Evolutionary conservation across 2,797 vertebrate species (phyloP), one percentile per base, ranked within the genome.

Genomic region (Pseudomugil tenellus): DNA sequence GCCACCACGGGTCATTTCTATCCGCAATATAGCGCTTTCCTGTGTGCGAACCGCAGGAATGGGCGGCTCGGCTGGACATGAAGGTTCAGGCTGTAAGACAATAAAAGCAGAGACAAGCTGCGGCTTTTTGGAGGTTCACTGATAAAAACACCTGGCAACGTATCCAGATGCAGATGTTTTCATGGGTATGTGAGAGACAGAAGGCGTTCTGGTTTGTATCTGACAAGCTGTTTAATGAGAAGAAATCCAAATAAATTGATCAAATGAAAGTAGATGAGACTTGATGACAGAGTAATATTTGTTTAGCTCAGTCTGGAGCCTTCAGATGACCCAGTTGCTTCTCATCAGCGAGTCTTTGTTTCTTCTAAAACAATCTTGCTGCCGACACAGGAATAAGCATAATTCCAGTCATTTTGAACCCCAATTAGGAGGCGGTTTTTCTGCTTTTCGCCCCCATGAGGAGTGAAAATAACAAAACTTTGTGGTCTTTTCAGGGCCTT

Each of bases 11-110:
- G 58, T 87, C 56, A 87, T 90, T 91, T 87, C 59, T 71, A 80
- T 88, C 81, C 79, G 80, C 82, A 90, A 85, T 57, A 68, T 77
- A 87, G 79, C 4, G 69, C 73, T 70, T 90, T 88, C 84, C 84
- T 84, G 85, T 72, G 74, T 19, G 62, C 16, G 84, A 76, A 86
- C 92, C 91, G 79, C 90, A 90, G 90, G 84, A 88, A 89, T 89
- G 84, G 78, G 72, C 77, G 77, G 73, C 79, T 73, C 74, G 79
- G 76, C 72, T 81, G 76, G 76, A 85, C 77, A 34, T 62, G 67
- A 69, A 71, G 80, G 82, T 81, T 85, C 64, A 84, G 80, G 63
- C 67, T 52, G 72, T 77, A 63, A 70, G 72, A 84, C 67, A 81
- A 81, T 66, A 65, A 77, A 84, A 77, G 65, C n/a, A n/a, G n/a